These are phyloP conservation scores for Luperina testacea DNA, from an alignment of 2,888 invertebrate genomes.

Conservation along the genomic window DNA sequence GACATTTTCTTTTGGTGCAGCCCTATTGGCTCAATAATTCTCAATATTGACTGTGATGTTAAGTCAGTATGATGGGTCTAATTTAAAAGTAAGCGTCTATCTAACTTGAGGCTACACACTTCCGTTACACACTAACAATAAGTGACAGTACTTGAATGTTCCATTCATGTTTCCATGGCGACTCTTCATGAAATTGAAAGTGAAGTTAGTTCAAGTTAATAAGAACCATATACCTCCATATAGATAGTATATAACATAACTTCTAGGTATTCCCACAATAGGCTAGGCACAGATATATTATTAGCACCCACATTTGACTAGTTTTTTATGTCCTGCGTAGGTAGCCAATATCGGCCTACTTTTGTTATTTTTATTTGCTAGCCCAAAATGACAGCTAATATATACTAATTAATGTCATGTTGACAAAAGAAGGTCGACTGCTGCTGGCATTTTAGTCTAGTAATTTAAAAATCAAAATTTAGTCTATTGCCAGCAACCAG, in stretches of 20 bases:
- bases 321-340: background rate
- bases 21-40: constrained; percentile 51
- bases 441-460: background rate
- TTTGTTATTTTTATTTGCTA: too few relatives aligned
- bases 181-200: constrained; percentile 34
- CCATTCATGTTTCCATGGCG: constrained; percentile 52
- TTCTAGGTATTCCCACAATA: too few relatives aligned
- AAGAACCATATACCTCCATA: background rate
- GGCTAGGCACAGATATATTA: background rate
- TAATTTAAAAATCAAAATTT: background rate
- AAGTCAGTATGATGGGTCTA: constrained; percentile 69
- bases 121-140: constrained; percentile 61
- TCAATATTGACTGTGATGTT: constrained; percentile 70
- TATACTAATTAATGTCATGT: background rate
- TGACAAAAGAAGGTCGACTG: background rate
- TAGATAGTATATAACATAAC: background rate
- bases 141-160: constrained; percentile 58
- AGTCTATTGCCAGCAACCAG: background rate
- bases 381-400: too few relatives aligned
- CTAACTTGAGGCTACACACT: constrained; percentile 61
- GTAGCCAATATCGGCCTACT: too few relatives aligned
- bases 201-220: background rate
- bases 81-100: constrained; percentile 68
- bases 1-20: constrained; percentile 39
- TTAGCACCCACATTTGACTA: background rate